phyloP scores from a whole-genome alignment of 1,140 invertebrate species.

The Drosophila oshimai region DNA sequence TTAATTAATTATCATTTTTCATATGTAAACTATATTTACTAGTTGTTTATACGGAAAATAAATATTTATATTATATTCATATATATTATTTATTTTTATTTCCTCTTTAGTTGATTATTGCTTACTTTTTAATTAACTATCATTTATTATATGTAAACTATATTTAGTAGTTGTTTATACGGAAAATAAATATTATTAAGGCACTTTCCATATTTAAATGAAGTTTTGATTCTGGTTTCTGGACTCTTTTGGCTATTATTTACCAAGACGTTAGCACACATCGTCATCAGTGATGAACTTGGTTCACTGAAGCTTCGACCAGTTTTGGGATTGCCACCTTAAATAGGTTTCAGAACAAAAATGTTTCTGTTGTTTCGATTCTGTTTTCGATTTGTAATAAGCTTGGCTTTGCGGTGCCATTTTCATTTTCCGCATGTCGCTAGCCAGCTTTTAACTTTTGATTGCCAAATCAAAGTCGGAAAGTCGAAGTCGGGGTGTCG shows the following conservation, averaged over 20 bases:
- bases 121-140: too few species aligned
- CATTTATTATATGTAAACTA: too few species aligned
- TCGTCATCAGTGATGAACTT: neutral
- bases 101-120: too few species aligned
- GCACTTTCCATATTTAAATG: too few species aligned
- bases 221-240: neutral
- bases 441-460: constrained; percentile 30
- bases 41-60: too few species aligned
- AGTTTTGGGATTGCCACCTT: constrained; percentile 21
- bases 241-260: neutral
- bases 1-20: too few species aligned
- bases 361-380: constrained; percentile 5
- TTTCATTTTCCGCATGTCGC: constrained; percentile 35
- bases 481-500: constrained; percentile 33
- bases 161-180: too few species aligned
- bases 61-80: too few species aligned
- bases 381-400: constrained; percentile 31
- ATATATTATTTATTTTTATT: too few species aligned
- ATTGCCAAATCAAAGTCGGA: constrained; percentile 47
- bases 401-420: constrained; percentile 32
- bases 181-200: too few species aligned
- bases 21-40: too few species aligned
- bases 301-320: constrained; percentile 13
- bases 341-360: constrained; percentile 11
- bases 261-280: constrained; percentile 3